Evolutionary conservation across 2,888 invertebrate species (phyloP), one percentile per base, ranked within the genome.

Genomic region (Chrysolina americana): DNA sequence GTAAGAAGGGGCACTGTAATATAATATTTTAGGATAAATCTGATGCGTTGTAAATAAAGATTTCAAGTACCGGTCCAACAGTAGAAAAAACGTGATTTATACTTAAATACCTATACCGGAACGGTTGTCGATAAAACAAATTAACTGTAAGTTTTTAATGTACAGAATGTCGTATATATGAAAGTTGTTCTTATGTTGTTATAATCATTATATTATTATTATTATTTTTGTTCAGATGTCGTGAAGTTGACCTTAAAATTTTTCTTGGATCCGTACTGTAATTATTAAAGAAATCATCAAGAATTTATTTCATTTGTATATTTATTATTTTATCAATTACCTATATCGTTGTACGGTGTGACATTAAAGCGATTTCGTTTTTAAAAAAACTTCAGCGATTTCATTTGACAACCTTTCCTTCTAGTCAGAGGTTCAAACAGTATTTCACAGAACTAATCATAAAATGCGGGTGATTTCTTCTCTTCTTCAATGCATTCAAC

Each of bases 291-390:
- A 75, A 65, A 69, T 71, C 69, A 59, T 68, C 72, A 75, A 79
- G 79, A 77, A 81, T 80, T 80, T 79, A 79, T 76, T 71, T 75
- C 79, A 79, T 86, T 85, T 87, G 87, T 87, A 87, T 87, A 87
- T 86, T 87, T 87, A 87, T 87, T 86, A 87, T 86, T 87, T 87
- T 78, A 84, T 84, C 84, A 83, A 85, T 86, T 86, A 87, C 48
- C 53, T 87, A 87, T 87, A 86, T 87, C 87, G 86, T 87, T 88
- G 87, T 87, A 88, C 87, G 88, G 88, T 87, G 87, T 87, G 87
- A 87, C 86, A 85, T 77, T 77, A 77, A 79, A 74, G 69, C 75
- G 76, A 78, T 75, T 80, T 73, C 77, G 76, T 76, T 79, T 78
- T 69, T 75, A 72, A 74, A 77, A 36, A 50, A 62, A 56, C 53